A percentile compares a stretch with the other conserved stretches of the same genome.
These are phyloP conservation scores for Melanotaenia duboulayi DNA, from an alignment of 2,113 vertebrate species.

Conservation along the genomic window DNA sequence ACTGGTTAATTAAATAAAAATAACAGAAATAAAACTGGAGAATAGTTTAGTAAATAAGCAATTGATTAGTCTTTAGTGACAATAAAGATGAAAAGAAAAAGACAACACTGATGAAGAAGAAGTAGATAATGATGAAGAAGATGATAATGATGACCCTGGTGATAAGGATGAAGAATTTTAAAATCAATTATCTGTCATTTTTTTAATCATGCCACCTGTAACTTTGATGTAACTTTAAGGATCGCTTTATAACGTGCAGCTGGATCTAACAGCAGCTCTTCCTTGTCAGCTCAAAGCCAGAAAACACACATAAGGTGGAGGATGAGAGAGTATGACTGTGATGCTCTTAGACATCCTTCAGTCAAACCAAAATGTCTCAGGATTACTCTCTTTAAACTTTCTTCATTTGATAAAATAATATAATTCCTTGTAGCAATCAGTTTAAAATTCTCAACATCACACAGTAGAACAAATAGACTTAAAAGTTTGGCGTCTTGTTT, in stretches of 20 bases:
- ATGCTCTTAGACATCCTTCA: conserved; percentile 53
- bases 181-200: conserved; percentile 1
- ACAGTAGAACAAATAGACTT: no score
- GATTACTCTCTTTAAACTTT: conserved; percentile 2
- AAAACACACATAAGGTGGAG: conserved; percentile 25
- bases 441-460: background rate
- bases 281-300: conserved; percentile 27
- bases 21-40: no score
- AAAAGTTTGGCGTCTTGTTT: no score
- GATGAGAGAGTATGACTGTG: background rate
- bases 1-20: no score
- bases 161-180: background rate
- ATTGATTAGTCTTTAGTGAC: no score
- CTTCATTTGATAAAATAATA: no score
- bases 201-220: background rate
- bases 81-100: no score
- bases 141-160: no score
- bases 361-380: conserved; percentile 35
- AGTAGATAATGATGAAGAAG: no score
- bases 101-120: no score
- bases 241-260: background rate
- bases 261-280: background rate
- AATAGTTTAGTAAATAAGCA: no score
- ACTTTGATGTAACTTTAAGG: background rate
- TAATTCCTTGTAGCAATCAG: background rate